Evolutionary conservation across 2,888 invertebrate genomes (phyloP), one percentile per base, ranked within the genome.

Genomic region (Parasteatoda lunata): DNA sequence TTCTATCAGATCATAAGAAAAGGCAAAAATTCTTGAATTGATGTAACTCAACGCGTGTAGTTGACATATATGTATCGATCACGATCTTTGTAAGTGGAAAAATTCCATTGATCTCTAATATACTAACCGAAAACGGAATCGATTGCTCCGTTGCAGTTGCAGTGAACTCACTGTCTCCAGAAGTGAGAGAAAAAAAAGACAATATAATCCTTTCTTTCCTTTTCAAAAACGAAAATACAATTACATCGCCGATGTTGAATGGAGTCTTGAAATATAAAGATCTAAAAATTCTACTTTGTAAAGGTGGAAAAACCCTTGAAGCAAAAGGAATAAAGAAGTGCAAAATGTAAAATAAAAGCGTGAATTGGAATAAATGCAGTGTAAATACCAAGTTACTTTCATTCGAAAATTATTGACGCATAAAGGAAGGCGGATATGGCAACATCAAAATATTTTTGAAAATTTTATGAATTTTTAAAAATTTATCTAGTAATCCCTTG

Each of bases 201-300:
- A 84, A 84, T 71, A 84, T 72, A 84, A 77, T 77, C 77, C 51
- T 64, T 59, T 59, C n/a, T 66, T 75, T 48, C 77, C 68, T 48
- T 65, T 76, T 30, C 45, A 77, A 59, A 59, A 59, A 59, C 15
- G 71, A 30, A 80, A 80, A 84, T 15, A 72, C 72, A 76, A 83
- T 83, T 77, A 77, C 83, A 83, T 71, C 77, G 45, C 3, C 71
- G 51, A 64, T 70, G 72, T 82, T 82, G 83, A 84, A 77, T 84
- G 83, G 77, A 77, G 77, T 72, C 83, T 84, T 49, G 13, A n/a
- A 77, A 77, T 65, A 71, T 65, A 77, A 77, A 70, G 52, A 59
- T 59, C 54, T 8, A 52, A 69, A 81, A 15, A 45, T 15, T 51
- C 52, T 71, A 15, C 45, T 51, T 77, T 77, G 49, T 76, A 30